A percentile compares a stretch with the other conserved stretches of the same genome.
These are phyloP conservation scores for Drosophila sturtevanti DNA, from an alignment of 1,140 invertebrate species.

Conservation along the genomic window DNA sequence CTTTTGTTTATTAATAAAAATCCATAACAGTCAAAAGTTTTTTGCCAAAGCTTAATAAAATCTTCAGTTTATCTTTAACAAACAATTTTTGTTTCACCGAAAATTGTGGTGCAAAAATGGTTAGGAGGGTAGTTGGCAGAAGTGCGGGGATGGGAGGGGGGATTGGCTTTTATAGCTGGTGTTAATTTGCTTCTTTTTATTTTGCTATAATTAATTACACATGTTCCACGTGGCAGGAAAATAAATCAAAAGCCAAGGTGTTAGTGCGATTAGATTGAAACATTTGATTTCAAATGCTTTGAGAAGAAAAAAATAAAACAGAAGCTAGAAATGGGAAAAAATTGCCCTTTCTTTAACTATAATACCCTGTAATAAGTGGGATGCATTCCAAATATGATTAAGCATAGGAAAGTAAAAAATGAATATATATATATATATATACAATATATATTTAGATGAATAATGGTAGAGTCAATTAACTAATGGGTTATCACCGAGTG, in stretches of 20 bases:
- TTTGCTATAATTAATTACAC: conserved; percentile 64
- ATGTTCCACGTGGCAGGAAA: conserved; percentile 40
- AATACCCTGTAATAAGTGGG: too few species aligned
- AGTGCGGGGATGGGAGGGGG: background rate
- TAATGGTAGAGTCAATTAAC: too few species aligned
- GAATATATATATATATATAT: too few species aligned
- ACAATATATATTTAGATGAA: too few species aligned
- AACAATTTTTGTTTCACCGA: background rate
- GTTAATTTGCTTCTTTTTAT: conserved; percentile 35
- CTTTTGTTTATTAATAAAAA: conserved; percentile 57
- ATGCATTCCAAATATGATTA: too few species aligned
- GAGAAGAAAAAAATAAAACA: conserved; percentile 7
- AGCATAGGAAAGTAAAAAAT: too few species aligned
- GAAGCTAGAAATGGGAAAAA: conserved; percentile 14
- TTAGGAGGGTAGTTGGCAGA: too few species aligned
- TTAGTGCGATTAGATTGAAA: conserved; percentile 60
- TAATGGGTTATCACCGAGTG: too few species aligned
- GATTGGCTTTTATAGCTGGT: background rate
- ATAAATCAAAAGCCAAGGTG: conserved; percentile 63
- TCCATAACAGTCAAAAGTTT: conserved; percentile 45
- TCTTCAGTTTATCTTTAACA: conserved; percentile 57
- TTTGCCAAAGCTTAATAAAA: conserved; percentile 40
- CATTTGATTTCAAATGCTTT: conserved; percentile 47
- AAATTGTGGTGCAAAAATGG: background rate
- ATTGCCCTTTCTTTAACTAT: background rate